phyloP scores from a whole-genome alignment of 1,140 invertebrate species.

The Aphelinus atriplicis region DNA sequence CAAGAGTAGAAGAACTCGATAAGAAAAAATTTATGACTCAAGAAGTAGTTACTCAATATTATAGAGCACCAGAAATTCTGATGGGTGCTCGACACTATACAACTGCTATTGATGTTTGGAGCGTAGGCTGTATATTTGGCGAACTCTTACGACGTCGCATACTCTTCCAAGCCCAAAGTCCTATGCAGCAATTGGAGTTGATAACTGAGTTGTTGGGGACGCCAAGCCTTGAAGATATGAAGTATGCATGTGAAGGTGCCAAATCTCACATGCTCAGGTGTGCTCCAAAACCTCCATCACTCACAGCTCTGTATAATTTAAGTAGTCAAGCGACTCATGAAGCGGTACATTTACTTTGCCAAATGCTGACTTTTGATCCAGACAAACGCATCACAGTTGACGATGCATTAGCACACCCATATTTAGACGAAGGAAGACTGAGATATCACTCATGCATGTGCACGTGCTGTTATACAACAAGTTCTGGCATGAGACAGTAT shows the following conservation, averaged over 20 bases:
- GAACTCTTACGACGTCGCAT: conserved; percentile 94
- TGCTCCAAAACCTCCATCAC: conserved; percentile 86
- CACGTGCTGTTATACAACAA: conserved; percentile 91
- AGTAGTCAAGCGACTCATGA: conserved; percentile 94
- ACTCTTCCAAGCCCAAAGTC: conserved; percentile 95
- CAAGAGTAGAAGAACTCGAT: conserved; percentile 94
- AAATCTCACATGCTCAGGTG: conserved; percentile 91
- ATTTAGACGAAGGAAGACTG: conserved; percentile 82
- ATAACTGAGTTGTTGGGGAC: conserved; percentile 98
- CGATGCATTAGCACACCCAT: conserved; percentile 79
- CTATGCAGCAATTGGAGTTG: conserved; percentile 95
- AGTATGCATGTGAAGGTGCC: conserved; percentile 95
- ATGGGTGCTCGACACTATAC: conserved; percentile 99
- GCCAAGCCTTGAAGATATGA: conserved; percentile 95
- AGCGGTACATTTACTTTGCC: conserved; percentile 96
- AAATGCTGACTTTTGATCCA: conserved; percentile 85
- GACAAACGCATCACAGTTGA: conserved; percentile 78
- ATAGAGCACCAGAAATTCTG: conserved; percentile 96
- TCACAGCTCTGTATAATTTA: conserved; percentile 91
- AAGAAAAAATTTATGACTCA: conserved; percentile 96
- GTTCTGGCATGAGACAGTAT: conserved; percentile 83
- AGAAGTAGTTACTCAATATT: conserved; percentile 99
- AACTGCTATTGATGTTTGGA: conserved; percentile 97
- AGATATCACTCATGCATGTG: conserved; percentile 99
- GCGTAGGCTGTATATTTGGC: conserved; percentile 99